phyloP scores from a whole-genome alignment of 2,888 invertebrate genomes.

The Macrostomum cliftonense region DNA sequence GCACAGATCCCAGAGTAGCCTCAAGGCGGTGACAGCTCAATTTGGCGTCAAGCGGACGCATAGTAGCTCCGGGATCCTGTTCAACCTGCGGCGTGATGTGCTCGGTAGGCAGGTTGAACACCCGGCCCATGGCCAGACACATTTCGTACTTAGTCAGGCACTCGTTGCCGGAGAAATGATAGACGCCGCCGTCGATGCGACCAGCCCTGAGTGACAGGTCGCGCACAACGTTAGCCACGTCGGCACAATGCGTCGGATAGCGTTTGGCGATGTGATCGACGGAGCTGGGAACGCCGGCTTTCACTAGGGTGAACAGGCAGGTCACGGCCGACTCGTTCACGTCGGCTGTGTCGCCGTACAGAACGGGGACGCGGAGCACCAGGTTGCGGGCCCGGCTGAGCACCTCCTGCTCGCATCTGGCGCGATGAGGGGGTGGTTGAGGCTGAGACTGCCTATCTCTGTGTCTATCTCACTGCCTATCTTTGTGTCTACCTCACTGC shows the following conservation, averaged over 20 bases:
- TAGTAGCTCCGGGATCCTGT: slow-evolving; percentile 12
- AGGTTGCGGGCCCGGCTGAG: too few relatives aligned
- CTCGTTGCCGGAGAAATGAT: slow-evolving; percentile 42
- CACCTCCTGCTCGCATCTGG: too few relatives aligned
- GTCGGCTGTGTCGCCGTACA: slow-evolving; percentile 40
- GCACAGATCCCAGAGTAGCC: too few relatives aligned
- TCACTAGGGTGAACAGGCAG: slow-evolving; percentile 28
- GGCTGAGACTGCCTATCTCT: too few relatives aligned
- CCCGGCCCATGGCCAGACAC: slow-evolving; percentile 38
- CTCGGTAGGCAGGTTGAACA: slow-evolving; percentile 29
- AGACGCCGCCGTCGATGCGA: slow-evolving; percentile 29
- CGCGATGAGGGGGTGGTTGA: too few relatives aligned
- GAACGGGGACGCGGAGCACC: slow-evolving; percentile 40
- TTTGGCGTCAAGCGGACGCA: too few relatives aligned
- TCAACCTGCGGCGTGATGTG: slow-evolving; percentile 24
- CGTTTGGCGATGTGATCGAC: slow-evolving; percentile 17
- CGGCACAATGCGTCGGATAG: slow-evolving; percentile 39
- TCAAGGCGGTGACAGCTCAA: too few relatives aligned
- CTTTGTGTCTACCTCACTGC: too few relatives aligned
- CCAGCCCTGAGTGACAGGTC: not conserved
- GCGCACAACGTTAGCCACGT: slow-evolving; percentile 36
- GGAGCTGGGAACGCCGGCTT: slow-evolving; percentile 3
- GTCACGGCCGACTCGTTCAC: slow-evolving; percentile 41
- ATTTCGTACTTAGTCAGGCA: slow-evolving; percentile 42
- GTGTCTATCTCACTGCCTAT: too few relatives aligned